Conservation (phyloP, 2,888 invertebrate genomes). For the Amblyjoppa proteus region DNA sequence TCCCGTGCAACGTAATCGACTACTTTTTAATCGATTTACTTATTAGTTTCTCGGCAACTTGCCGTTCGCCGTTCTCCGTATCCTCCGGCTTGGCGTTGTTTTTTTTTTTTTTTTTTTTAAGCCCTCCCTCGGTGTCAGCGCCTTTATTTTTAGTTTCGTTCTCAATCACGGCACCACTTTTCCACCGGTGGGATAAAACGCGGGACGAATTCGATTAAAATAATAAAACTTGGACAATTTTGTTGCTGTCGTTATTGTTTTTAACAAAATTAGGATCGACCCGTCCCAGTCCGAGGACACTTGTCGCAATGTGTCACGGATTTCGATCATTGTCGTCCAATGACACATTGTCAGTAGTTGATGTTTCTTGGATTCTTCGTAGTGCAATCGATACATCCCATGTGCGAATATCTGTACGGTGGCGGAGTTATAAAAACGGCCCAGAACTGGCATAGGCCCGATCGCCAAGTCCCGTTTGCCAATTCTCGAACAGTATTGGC, state of each 20-base stretch:
- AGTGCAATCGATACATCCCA: neutral
- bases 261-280: neutral
- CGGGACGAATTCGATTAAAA: neutral
- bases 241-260: neutral
- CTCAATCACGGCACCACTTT: neutral
- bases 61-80: conserved; percentile 7
- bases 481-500: too few species aligned
- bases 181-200: neutral
- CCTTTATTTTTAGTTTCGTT: conserved; percentile 15
- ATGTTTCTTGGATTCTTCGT: too few species aligned
- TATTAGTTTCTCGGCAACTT: conserved; percentile 34
- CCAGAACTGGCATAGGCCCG: too few species aligned
- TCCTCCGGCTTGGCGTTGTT: neutral
- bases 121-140: neutral
- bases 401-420: too few species aligned
- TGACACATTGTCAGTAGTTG: too few species aligned
- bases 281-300: neutral
- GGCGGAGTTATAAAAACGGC: too few species aligned
- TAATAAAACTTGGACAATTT: neutral
- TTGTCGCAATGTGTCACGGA: neutral
- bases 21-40: conserved; percentile 55
- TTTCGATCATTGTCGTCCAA: neutral
- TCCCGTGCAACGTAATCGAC: conserved; percentile 22
- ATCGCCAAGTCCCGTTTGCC: too few species aligned
- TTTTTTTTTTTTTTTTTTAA: too few species aligned